Evolutionary conservation across 1,140 invertebrate species (phyloP), one percentile per base, ranked within the genome.

Genomic region (Drosophila bipectinata): DNA sequence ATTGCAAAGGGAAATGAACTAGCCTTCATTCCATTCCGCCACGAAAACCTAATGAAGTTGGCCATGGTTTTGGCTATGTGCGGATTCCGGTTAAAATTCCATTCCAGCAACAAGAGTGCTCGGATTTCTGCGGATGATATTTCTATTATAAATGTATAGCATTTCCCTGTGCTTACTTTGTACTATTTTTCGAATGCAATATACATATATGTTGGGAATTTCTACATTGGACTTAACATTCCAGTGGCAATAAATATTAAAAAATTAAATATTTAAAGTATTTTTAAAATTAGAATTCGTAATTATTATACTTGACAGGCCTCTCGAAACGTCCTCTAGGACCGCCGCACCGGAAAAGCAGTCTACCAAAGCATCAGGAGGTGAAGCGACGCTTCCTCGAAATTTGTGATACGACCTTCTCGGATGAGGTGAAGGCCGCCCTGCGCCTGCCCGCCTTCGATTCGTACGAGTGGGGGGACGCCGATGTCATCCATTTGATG

Each of bases 401-500:
- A 92, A 92, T 91, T 79, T 92, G 91, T 90, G 85, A 92, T 88
- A 91, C 76, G 44, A 92, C 82, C 62, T 84, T 92, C 53, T 91
- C 91, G 55, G 91, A 91, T 60, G 91, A 92, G 72, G 90, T 92
- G 14, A 91, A 89, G 59, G 81, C 90, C 48, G 91, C 91, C 91
- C 92, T 97, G 6, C 93, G 95, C 34, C 94, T 96, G 79, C 95
- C 96, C 1, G 94, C 95, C 6, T 97, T 97, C 92, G 96, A 97
- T 92, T 96, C 96, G 37, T 95, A 95, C 91, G 95, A 96, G 74
- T 97, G 96, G 96, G 94, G 96, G 74, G 96, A 97, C 90, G 95
- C 96, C 51, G 96, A 97, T 90, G 94, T 97, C 76, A 93, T 97
- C n/a, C 92, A 96, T 52, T 93, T 97, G 63, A 92, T 97, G 61